Conservation (phyloP, 92 coral and sea anemone species). For the Zoanthus sociatus region DNA sequence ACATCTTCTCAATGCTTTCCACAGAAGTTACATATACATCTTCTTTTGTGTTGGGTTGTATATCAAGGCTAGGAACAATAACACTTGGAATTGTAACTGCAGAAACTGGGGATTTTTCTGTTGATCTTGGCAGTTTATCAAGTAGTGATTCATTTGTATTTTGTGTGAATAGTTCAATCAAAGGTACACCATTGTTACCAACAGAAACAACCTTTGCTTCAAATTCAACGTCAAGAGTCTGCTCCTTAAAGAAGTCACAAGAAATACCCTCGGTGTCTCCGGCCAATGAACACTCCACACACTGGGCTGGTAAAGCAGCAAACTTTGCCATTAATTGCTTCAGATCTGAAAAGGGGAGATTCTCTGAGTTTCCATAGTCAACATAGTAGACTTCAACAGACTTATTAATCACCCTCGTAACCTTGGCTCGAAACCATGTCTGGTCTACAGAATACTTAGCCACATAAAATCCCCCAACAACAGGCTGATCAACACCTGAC, state of each 20-base stretch:
- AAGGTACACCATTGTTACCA: conserved; percentile 25
- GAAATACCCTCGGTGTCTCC: not conserved
- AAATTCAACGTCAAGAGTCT: conserved; percentile 56
- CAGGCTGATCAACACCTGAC: conserved; percentile 63
- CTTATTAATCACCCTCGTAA: not conserved
- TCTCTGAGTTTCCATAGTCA: conserved; percentile 72
- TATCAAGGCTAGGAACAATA: conserved; percentile 34
- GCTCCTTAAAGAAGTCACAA: conserved; percentile 19
- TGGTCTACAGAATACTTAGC: conserved; percentile 86
- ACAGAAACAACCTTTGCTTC: conserved; percentile 7
- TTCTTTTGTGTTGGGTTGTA: not conserved
- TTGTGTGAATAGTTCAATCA: conserved; percentile 9
- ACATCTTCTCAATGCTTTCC: conserved; percentile 67
- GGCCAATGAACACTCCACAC: conserved; percentile 24
- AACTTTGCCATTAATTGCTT: conserved; percentile 75
- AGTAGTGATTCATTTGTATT: conserved; percentile 44
- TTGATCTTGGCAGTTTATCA: not conserved
- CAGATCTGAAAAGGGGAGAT: conserved; percentile 63
- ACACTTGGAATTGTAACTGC: not conserved
- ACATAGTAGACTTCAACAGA: conserved; percentile 59
- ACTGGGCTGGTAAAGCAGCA: conserved; percentile 63
- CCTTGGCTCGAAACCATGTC: conserved; percentile 94
- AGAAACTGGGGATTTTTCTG: conserved; percentile 6
- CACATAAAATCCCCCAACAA: conserved; percentile 29
- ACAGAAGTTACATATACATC: not conserved